A percentile compares a stretch with the other conserved stretches of the same genome.
phyloP scores from a whole-genome alignment of 2,113 vertebrate genomes.

The Nerophis lumbriciformis region DNA sequence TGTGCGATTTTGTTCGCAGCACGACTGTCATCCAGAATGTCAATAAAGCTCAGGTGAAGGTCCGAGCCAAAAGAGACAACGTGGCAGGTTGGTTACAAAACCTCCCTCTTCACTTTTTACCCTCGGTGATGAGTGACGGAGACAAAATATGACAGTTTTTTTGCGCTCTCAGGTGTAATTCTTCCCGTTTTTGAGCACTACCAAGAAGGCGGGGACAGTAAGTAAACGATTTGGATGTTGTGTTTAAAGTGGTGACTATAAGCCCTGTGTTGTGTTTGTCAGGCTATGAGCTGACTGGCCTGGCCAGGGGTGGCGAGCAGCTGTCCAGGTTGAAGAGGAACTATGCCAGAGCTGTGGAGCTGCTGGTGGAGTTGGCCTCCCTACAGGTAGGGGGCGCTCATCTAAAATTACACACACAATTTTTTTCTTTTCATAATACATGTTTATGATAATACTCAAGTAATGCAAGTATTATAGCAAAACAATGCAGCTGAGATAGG shows the following conservation, averaged over 20 bases:
- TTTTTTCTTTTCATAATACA: no score
- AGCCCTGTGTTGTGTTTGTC: constrained; percentile 6
- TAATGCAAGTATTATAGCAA: no score
- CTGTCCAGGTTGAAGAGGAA: constrained; percentile 96
- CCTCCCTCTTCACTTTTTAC: not conserved
- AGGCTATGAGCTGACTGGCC: constrained; percentile 97
- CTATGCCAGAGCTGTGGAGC: constrained; percentile 95
- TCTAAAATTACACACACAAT: not conserved
- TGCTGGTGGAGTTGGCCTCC: constrained; percentile 95
- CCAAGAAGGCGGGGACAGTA: constrained; percentile 97
- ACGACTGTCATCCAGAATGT: constrained; percentile 98
- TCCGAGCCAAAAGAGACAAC: constrained; percentile 94
- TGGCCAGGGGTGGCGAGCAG: constrained; percentile 96
- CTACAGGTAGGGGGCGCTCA: constrained; percentile 80
- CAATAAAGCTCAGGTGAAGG: constrained; percentile 97
- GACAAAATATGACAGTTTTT: not conserved
- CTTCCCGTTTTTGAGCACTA: constrained; percentile 97
- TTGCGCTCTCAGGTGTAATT: constrained; percentile 80
- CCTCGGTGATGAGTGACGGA: not conserved
- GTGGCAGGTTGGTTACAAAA: constrained; percentile 82
- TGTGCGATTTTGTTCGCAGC: constrained; percentile 64
- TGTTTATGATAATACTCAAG: no score
- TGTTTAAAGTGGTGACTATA: rapidly evolving
- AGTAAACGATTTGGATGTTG: constrained; percentile 48
- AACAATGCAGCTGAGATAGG: no score